A percentile compares a stretch with the other conserved stretches of the same genome.
Conservation (phyloP, 2,113 vertebrate species). For the Tringa solitaria region DNA sequence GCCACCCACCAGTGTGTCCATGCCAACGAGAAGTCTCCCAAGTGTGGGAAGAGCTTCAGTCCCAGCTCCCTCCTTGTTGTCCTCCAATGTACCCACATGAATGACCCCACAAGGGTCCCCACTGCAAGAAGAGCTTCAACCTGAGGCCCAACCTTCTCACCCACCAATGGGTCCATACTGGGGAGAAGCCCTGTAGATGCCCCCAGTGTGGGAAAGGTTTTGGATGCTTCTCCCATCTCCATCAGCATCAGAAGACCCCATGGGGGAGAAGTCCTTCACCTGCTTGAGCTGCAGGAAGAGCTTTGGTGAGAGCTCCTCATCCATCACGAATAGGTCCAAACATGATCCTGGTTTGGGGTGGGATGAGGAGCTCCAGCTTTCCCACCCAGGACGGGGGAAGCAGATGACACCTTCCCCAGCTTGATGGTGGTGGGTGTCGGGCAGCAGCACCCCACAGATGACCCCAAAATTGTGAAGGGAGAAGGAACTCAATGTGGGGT, state of each 20-base stretch:
- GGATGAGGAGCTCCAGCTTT: background rate
- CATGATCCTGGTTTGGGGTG: background rate
- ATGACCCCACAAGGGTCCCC: background rate
- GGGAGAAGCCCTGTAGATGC: slow-evolving; percentile 59
- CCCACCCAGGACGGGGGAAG: background rate
- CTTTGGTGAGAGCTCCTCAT: background rate
- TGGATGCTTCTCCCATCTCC: background rate
- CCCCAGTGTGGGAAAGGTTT: slow-evolving; percentile 73
- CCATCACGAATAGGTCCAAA: background rate
- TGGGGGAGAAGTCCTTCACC: background rate
- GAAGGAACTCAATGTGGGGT: background rate
- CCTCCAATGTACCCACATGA: background rate
- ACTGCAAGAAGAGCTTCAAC: background rate
- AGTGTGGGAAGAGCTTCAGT: background rate
- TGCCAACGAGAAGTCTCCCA: too few relatives aligned
- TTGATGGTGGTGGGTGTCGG: background rate
- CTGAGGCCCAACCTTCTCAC: background rate
- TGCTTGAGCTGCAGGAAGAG: slow-evolving; percentile 10
- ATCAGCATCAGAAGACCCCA: background rate
- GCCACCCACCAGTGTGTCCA: too few relatives aligned
- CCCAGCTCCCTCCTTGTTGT: background rate
- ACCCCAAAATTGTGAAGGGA: background rate
- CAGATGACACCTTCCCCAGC: background rate
- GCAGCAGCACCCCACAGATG: background rate
- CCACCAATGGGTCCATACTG: slow-evolving; percentile 20